Evolutionary conservation across 2,113 vertebrate species (phyloP).

Genomic region (Recurvirostra avosetta): DNA sequence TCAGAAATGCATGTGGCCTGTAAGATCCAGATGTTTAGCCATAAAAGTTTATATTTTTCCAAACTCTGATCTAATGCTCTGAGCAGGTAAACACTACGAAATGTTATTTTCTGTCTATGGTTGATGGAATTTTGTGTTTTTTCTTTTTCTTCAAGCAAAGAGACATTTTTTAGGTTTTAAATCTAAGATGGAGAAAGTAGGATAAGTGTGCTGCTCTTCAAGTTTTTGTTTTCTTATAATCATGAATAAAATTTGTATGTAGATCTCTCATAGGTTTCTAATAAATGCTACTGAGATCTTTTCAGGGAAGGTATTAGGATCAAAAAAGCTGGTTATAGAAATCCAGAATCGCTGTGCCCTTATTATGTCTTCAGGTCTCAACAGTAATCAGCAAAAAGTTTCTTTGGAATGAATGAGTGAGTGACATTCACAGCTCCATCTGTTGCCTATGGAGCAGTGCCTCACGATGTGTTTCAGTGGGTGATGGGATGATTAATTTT

Average conservation of each 20-base stretch:
- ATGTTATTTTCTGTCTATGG: neutral
- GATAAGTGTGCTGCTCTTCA: neutral
- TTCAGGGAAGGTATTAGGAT: neutral
- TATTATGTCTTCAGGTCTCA: neutral
- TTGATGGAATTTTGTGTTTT: neutral
- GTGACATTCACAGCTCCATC: constrained; percentile 56
- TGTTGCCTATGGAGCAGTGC: constrained; percentile 1
- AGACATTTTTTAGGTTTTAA: neutral
- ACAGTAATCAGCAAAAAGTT: neutral
- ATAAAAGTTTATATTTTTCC: neutral
- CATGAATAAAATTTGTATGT: neutral
- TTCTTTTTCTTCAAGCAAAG: neutral
- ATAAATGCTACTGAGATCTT: neutral
- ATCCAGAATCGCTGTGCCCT: neutral
- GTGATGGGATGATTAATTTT: constrained; percentile 39
- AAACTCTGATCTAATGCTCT: neutral
- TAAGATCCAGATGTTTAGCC: neutral
- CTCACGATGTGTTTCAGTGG: neutral
- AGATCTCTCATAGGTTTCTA: neutral
- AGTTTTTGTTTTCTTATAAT: neutral
- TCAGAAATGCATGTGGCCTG: neutral
- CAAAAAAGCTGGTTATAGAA: neutral
- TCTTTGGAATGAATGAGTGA: constrained; percentile 5
- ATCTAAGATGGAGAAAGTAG: neutral
- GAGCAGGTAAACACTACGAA: neutral